Percentiles rank a stretch among this genome's conserved stretches.
These are phyloP conservation scores for Eumaeus atala DNA, from an alignment of 1,140 invertebrate genomes.

Conservation along the genomic window DNA sequence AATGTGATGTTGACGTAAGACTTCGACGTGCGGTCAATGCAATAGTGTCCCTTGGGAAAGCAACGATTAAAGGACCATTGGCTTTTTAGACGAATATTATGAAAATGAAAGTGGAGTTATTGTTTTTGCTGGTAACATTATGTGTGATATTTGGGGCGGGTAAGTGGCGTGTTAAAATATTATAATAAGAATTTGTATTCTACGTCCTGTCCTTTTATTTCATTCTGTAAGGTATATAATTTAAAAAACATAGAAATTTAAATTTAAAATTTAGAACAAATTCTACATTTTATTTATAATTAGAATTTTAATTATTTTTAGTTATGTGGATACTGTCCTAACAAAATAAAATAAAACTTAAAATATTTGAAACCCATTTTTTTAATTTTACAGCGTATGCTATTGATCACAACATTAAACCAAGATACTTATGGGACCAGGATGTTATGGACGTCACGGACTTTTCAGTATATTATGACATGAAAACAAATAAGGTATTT, in stretches of 20 bases:
- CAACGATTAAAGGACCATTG: slow-evolving; percentile 31
- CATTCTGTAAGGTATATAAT: neutral
- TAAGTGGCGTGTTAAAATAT: slow-evolving; percentile 21
- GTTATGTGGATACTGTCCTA: no score
- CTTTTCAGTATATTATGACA: slow-evolving; percentile 64
- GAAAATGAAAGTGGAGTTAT: slow-evolving; percentile 46
- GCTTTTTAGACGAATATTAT: slow-evolving; percentile 25
- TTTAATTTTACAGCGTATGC: slow-evolving; percentile 9
- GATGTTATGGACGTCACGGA: slow-evolving; percentile 59
- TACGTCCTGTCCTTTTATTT: no score
- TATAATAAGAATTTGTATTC: no score
- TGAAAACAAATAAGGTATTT: slow-evolving; percentile 62
- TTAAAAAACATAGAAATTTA: neutral
- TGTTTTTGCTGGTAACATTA: slow-evolving; percentile 25
- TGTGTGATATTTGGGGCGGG: slow-evolving; percentile 25
- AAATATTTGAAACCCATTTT: neutral
- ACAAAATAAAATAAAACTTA: neutral
- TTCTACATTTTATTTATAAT: neutral
- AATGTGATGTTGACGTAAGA: slow-evolving; percentile 45
- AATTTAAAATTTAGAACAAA: slow-evolving; percentile 2
- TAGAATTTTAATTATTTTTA: neutral
- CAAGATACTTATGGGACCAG: slow-evolving; percentile 22
- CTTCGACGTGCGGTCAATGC: slow-evolving; percentile 44
- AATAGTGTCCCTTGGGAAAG: slow-evolving; percentile 54
- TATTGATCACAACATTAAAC: neutral